Base-by-base conservation (phyloP, 2,113 vertebrate genomes). In the Thamnophis sirtalis region DNA sequence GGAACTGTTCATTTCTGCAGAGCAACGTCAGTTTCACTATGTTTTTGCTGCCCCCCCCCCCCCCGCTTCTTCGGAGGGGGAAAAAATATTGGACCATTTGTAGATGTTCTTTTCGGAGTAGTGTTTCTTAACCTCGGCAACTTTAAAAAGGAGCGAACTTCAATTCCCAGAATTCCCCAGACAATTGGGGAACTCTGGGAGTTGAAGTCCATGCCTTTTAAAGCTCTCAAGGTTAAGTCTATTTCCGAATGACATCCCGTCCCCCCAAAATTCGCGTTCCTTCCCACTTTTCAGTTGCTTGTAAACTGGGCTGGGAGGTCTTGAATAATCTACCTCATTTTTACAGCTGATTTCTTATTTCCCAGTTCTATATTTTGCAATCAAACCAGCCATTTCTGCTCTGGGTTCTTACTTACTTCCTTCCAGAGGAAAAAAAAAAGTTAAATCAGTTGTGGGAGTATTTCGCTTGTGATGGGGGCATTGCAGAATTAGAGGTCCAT, bases 321-420 rank as follows among this genome's bases (percentile, higher is more conserved):
- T 84, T 84, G 68, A 84, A 87, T 26, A 58, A 92, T 92, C 91
- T 92, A 92, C 91, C 91, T 92, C 91, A 5, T 92, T 89, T 89
- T 92, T 84, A 58, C 54, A 88, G 38, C 86, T 38, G 0, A n/a
- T 48, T 58, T 73, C 33, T 48, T 58, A 33, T 49, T 68, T 28
- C 48, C 63, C 50, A 17, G 26, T 28, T 8, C 8, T 26, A 54
- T 10, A 4, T 26, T 26, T 80, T 28, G 63, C 4, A n/a, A 58
- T 84, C 38, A 26, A 84, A 68, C 85, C 91, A 84, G 53, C 43
- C 33, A 17, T 21, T 21, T 21, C 11, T 88, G 22, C 60, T 10
- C 24, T 88, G 11, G 2, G 43, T 28, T 13, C 56, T 84, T 51
- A 7, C 13, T 28, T 90, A 38, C 56, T 4, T 51, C 84, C 13